Evolutionary conservation across 2,888 invertebrate genomes (phyloP).

Genomic region (Alloplasta piceator): DNA sequence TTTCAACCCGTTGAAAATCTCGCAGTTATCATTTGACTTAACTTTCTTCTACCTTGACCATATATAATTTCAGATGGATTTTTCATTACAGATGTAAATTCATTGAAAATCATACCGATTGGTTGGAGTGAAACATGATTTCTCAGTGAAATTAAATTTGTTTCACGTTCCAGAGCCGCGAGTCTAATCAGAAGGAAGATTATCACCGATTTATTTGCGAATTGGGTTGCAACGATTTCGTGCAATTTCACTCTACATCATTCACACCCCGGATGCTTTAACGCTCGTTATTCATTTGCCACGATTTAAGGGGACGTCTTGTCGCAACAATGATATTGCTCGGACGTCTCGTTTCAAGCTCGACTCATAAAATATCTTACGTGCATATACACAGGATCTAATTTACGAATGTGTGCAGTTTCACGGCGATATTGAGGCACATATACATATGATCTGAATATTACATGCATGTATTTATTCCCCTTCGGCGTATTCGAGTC

Average conservation of each 20-base stretch:
- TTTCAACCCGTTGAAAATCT: no score
- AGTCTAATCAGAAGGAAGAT: conserved; percentile 5
- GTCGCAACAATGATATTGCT: conserved; percentile 38
- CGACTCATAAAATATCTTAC: conserved; percentile 25
- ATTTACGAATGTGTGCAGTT: background rate
- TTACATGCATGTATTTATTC: conserved; percentile 9
- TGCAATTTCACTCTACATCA: conserved; percentile 8
- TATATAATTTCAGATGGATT: no score
- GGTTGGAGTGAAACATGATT: background rate
- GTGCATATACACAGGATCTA: background rate
- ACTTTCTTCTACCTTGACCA: no score
- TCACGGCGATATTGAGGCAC: conserved; percentile 19
- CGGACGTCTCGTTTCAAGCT: conserved; percentile 30
- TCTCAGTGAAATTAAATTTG: background rate
- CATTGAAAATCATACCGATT: no score
- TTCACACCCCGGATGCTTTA: background rate
- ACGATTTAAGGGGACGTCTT: conserved; percentile 28
- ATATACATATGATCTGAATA: background rate
- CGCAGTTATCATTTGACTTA: no score
- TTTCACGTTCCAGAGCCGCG: background rate
- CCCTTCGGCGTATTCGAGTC: conserved; percentile 70
- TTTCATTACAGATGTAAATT: no score
- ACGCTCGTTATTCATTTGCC: conserved; percentile 60
- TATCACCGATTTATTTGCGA: conserved; percentile 9
- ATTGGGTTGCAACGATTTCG: conserved; percentile 22